These are phyloP conservation scores for Baronia brevicornis DNA, from an alignment of 2,888 invertebrate genomes.

Conservation along the genomic window DNA sequence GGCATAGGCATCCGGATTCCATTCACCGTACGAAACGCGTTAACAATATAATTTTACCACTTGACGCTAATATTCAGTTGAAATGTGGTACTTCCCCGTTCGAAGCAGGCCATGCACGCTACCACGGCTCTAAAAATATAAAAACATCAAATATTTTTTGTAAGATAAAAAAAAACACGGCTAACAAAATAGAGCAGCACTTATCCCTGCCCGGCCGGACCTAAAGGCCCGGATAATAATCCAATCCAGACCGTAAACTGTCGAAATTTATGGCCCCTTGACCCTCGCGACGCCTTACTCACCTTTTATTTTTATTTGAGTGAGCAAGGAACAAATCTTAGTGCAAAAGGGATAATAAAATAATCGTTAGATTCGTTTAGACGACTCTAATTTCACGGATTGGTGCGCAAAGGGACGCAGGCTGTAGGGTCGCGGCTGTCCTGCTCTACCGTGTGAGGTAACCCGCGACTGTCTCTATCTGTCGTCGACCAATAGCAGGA, in stretches of 20 bases:
- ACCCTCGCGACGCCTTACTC: slow-evolving; percentile 68
- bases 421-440: slow-evolving; percentile 43
- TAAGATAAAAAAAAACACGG: no score
- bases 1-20: no score
- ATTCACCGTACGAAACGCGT: no score
- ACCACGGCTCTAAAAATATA: no score
- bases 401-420: slow-evolving; percentile 67
- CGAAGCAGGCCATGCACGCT: no score
- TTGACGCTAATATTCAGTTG: no score
- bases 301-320: slow-evolving; percentile 76
- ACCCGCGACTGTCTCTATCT: slow-evolving; percentile 31
- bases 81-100: no score
- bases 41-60: no score
- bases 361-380: slow-evolving; percentile 76
- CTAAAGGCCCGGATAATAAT: slow-evolving; percentile 68
- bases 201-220: slow-evolving; percentile 41
- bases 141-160: no score
- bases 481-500: slow-evolving; percentile 47
- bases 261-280: slow-evolving; percentile 64
- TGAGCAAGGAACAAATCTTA: slow-evolving; percentile 76
- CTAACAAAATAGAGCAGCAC: no score
- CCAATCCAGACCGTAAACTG: slow-evolving; percentile 61
- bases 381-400: slow-evolving; percentile 74
- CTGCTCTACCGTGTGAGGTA: slow-evolving; percentile 27
- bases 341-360: slow-evolving; percentile 75